A percentile compares a stretch with the other conserved stretches of the same genome.
Evolutionary conservation across 2,888 invertebrate genomes (phyloP).

Genomic region (Oxystoma pomonae): DNA sequence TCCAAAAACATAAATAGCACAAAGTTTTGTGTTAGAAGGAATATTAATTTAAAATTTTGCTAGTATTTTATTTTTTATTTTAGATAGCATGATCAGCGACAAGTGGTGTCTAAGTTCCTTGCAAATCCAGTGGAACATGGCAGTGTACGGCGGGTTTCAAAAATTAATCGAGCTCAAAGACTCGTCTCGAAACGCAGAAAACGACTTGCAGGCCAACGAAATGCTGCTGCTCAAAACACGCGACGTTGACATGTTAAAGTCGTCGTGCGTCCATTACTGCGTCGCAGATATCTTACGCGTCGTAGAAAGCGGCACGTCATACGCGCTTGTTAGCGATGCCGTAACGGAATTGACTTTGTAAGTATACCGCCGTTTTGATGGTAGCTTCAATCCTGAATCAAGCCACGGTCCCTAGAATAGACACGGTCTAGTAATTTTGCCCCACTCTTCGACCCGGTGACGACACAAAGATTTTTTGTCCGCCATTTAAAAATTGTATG

Average conservation of each 20-base stretch:
- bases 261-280: slow-evolving; percentile 52
- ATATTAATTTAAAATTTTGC: neutral
- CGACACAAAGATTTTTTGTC: no score
- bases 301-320: slow-evolving; percentile 62
- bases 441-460: no score
- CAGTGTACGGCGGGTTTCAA: slow-evolving; percentile 44
- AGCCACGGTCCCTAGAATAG: no score
- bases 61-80: slow-evolving; percentile 16
- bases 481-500: no score
- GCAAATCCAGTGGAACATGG: slow-evolving; percentile 48
- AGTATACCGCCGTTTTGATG: no score
- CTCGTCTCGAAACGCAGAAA: slow-evolving; percentile 30
- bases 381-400: no score
- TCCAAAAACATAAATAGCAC: neutral
- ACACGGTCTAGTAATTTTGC: no score
- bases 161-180: slow-evolving; percentile 38
- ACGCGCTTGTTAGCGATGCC: slow-evolving; percentile 54
- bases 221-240: slow-evolving; percentile 40
- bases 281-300: slow-evolving; percentile 53
- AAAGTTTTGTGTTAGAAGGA: slow-evolving; percentile 24
- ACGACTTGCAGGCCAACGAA: no score
- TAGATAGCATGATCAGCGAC: slow-evolving; percentile 33
- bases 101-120: slow-evolving; percentile 42
- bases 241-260: slow-evolving; percentile 52
- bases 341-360: slow-evolving; percentile 57